Conservation (phyloP, 1,140 invertebrate genomes). For the Ips typographus region DNA sequence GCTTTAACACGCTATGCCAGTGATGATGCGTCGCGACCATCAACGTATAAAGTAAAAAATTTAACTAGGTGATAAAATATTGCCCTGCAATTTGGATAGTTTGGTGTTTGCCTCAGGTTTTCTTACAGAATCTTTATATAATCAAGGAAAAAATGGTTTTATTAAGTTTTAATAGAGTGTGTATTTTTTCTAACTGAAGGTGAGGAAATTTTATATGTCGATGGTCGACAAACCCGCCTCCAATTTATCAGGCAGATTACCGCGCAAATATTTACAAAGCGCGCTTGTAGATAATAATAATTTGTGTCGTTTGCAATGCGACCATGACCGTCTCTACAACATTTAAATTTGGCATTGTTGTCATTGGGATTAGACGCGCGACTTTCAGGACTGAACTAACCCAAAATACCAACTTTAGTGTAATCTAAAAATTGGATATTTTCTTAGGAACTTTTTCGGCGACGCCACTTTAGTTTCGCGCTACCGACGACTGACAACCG, state of each 20-base stretch:
- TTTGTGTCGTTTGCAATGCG: conserved; percentile 14
- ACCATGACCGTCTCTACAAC: conserved; percentile 33
- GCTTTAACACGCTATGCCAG: conserved; percentile 7
- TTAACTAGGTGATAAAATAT: not conserved
- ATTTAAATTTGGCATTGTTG: conserved; percentile 18
- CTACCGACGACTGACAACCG: conserved; percentile 12
- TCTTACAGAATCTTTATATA: too few relatives aligned
- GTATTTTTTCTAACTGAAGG: too few relatives aligned
- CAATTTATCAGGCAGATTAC: conserved; percentile 15
- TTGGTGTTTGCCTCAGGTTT: too few relatives aligned
- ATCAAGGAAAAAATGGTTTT: too few relatives aligned
- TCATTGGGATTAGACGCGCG: conserved; percentile 16
- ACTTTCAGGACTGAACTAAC: not conserved
- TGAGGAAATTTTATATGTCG: not conserved
- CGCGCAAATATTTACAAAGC: conserved; percentile 34
- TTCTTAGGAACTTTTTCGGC: conserved; percentile 11
- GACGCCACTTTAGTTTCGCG: conserved; percentile 28
- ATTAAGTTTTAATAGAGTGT: too few relatives aligned
- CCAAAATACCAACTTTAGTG: not conserved
- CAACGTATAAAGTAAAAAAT: conserved; percentile 1
- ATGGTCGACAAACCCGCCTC: not conserved
- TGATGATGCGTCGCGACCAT: conserved; percentile 25
- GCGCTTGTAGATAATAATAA: conserved; percentile 27
- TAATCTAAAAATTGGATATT: not conserved
- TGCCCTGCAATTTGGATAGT: too few relatives aligned